These are phyloP conservation scores for Phyllotis vaccarum DNA, from an alignment of 2,797 vertebrate species.

Conservation along the genomic window DNA sequence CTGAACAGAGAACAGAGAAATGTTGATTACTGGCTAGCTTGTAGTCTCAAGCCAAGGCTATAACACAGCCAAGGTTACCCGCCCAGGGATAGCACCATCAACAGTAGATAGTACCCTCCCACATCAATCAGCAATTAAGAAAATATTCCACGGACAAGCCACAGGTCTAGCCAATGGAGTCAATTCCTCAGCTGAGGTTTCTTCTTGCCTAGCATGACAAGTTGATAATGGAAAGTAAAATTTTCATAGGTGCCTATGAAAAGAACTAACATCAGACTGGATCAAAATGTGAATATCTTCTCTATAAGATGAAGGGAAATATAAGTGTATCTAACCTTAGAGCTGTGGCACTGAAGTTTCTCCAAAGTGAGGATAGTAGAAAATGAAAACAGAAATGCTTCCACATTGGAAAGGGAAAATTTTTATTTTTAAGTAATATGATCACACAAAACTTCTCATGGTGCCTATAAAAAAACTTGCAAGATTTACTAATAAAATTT, in stretches of 20 bases:
- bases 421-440: background rate
- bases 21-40: background rate
- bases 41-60: background rate
- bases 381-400: background rate
- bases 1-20: background rate
- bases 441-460: background rate
- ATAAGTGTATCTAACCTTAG: background rate
- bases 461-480: background rate
- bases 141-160: background rate
- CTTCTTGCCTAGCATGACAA: background rate
- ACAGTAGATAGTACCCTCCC: background rate
- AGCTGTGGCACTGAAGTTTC: background rate
- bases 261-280: background rate
- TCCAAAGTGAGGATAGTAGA: background rate
- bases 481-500: background rate
- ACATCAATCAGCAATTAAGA: background rate
- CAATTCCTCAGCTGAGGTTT: background rate
- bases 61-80: background rate
- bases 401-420: background rate
- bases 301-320: conserved; percentile 9
- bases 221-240: background rate
- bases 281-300: background rate
- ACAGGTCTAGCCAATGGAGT: background rate
- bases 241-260: background rate
- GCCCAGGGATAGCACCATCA: background rate